phyloP scores from a whole-genome alignment of 2,113 vertebrate species.

The Puma concolor region DNA sequence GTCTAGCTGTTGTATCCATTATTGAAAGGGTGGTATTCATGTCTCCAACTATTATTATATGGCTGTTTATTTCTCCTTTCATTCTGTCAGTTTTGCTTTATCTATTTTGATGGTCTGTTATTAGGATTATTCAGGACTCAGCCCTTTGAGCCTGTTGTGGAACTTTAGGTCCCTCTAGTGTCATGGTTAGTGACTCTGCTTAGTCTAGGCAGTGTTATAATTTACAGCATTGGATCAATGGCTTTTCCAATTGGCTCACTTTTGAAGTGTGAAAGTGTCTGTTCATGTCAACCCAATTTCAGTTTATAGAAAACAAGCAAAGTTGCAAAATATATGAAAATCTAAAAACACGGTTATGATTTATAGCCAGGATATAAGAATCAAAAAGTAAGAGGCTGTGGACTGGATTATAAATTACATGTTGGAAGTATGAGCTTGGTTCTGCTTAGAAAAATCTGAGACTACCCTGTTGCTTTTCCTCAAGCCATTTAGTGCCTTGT shows the following conservation, averaged over 20 bases:
- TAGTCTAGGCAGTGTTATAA: neutral
- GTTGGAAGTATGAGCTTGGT: neutral
- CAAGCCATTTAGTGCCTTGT: neutral
- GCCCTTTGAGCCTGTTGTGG: neutral
- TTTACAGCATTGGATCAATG: neutral
- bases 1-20: neutral
- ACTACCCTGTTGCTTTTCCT: neutral
- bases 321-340: slow-evolving; percentile 6
- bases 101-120: neutral
- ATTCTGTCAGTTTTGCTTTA: neutral
- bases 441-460: neutral
- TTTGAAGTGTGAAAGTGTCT: neutral
- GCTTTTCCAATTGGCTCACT: neutral
- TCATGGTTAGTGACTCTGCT: neutral
- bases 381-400: slow-evolving; percentile 6
- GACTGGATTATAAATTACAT: slow-evolving; percentile 10
- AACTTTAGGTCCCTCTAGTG: neutral
- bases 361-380: neutral
- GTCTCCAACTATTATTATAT: neutral
- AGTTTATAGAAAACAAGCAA: neutral
- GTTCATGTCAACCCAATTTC: neutral
- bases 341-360: slow-evolving; percentile 12
- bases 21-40: neutral
- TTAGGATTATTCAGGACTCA: neutral
- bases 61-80: neutral